Evolutionary conservation across 2,797 vertebrate genomes (phyloP).

Genomic region (Chaunax sp.): DNA sequence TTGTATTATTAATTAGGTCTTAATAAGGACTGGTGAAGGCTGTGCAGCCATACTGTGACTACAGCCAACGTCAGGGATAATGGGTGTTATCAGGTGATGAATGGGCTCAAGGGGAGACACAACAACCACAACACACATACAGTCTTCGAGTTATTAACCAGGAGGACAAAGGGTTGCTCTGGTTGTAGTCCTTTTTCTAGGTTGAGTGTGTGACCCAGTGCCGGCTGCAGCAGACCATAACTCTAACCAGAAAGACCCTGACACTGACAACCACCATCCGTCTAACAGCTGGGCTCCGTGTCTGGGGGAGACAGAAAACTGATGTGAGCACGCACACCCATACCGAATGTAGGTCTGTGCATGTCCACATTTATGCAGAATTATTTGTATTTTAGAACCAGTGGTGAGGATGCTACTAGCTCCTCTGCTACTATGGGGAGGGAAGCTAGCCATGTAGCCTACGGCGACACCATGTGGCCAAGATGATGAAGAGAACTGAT

Average conservation of each 20-base stretch:
- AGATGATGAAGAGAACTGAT: too few relatives aligned
- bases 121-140: conserved; percentile 26
- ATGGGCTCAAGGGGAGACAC: conserved; percentile 57
- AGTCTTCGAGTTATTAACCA: conserved; percentile 34
- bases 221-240: conserved; percentile 64
- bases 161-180: conserved; percentile 65
- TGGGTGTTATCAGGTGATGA: conserved; percentile 74
- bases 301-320: conserved; percentile 15
- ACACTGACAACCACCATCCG: conserved; percentile 64
- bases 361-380: conserved; percentile 2
- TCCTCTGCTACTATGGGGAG: too few relatives aligned
- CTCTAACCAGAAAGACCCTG: conserved; percentile 57
- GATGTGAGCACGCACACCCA: background rate
- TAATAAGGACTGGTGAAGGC: conserved; percentile 63
- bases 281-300: conserved; percentile 45
- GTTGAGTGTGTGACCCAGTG: conserved; percentile 54
- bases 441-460: too few relatives aligned
- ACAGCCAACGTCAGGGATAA: conserved; percentile 62
- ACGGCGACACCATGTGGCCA: too few relatives aligned
- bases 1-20: conserved; percentile 73
- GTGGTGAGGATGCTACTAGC: too few relatives aligned
- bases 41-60: conserved; percentile 52
- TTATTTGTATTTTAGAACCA: conserved; percentile 8
- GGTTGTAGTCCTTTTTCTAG: conserved; percentile 54
- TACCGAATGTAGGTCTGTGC: conserved; percentile 11